Base-by-base conservation (phyloP, 2,797 vertebrate genomes). In the Diplodus puntazzo region DNA sequence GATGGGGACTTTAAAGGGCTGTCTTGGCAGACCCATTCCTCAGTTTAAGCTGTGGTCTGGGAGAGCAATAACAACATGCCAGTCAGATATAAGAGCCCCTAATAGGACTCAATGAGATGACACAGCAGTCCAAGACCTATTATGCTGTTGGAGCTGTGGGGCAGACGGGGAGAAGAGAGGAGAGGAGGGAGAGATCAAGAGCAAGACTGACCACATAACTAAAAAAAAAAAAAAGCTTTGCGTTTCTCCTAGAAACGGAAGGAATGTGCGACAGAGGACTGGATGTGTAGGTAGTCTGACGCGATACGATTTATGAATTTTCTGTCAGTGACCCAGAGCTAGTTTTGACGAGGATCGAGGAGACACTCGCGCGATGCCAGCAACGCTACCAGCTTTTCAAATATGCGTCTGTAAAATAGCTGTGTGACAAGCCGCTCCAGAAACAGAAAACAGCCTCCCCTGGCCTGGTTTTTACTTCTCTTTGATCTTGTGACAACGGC, bases 401-500 rank as follows among this genome's bases (percentile, higher is more conserved):
- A 87, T 78, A 66, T 77, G 73, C 68, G 69, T 84, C 82, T 84
- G 75, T 81, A 74, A 81, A 90, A 87, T 75, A 75, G 58, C 64
- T 79, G 74, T 43, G 75, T 86, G 86, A 90, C 83, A 78, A 83
- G 72, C 63, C 18, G 43, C 75, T 75, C 69, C 52, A 85, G 77
- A 87, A 85, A 73, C 46, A 9, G 50, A 83, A 90, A 83, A 74
- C 81, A 63, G 64, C 59, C 81, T 82, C 80, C 69, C 17, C 34
- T 68, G 72, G 46, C 62, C 77, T 65, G 27, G 14, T 79, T 84
- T 84, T 9, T n/a, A 69, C 72, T 87, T 83, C 73, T 74, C 89
- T 92, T 93, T 94, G 86, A 93, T 93, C 89, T 83, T 17, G 58
- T 86, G 87, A 93, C 91, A 89, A 87, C 85, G 55, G 83, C 75